Conservation (phyloP, 2,888 invertebrate genomes). For the Athalia cordata region DNA sequence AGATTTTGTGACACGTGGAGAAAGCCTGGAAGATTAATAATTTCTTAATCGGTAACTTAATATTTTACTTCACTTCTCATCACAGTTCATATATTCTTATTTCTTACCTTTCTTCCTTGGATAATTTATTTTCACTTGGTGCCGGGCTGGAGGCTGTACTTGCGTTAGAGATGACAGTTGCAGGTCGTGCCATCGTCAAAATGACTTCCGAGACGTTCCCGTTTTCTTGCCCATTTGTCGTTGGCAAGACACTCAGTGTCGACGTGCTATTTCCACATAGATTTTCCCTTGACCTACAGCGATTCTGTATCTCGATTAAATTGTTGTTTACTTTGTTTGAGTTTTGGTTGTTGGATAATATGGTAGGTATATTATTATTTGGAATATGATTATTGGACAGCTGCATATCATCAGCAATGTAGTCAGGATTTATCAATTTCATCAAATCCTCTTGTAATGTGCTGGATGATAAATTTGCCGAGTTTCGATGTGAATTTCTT, state of each 20-base stretch:
- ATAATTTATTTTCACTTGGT: conserved; percentile 76
- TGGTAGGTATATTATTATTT: conserved; percentile 49
- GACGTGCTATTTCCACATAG: conserved; percentile 69
- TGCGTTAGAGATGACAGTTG: conserved; percentile 80
- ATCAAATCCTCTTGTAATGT: conserved; percentile 90
- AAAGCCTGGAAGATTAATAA: conserved; percentile 61
- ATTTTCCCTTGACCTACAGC: conserved; percentile 72
- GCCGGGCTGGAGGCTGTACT: conserved; percentile 77
- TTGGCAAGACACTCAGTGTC: conserved; percentile 67
- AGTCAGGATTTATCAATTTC: conserved; percentile 89
- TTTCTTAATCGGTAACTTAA: conserved; percentile 19
- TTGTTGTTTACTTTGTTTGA: conserved; percentile 70
- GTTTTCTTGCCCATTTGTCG: conserved; percentile 66
- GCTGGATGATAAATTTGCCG: conserved; percentile 77
- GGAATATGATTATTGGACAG: conserved; percentile 65
- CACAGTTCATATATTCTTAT: conserved; percentile 1
- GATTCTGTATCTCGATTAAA: conserved; percentile 69
- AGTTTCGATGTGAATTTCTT: conserved; percentile 77
- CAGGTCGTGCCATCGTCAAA: conserved; percentile 80
- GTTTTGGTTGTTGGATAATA: conserved; percentile 65
- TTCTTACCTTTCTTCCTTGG: conserved; percentile 76
- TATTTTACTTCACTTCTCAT: neutral
- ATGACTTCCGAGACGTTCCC: conserved; percentile 76
- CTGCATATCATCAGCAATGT: conserved; percentile 68
- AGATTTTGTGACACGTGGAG: conserved; percentile 71